Evolutionary conservation across 2,113 vertebrate species (phyloP).

Genomic region (Dendrocopos noguchii): DNA sequence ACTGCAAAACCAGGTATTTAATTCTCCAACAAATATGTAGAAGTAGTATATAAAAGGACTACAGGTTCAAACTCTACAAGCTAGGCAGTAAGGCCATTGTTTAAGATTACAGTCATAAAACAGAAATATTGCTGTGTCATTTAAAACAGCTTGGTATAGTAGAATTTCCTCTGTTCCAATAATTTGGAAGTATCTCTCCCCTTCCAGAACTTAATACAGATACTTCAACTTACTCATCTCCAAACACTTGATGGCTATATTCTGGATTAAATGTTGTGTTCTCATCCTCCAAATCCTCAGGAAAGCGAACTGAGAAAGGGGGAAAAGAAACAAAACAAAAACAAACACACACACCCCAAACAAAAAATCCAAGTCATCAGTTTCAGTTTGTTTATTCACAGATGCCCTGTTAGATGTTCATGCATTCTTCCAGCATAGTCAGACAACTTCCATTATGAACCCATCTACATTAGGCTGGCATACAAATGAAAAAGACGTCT

Average conservation of each 20-base stretch:
- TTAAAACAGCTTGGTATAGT: neutral
- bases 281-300: constrained; percentile 95
- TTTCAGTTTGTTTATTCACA: neutral
- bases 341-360: neutral
- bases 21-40: neutral
- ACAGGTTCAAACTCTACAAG: neutral
- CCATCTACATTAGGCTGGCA: neutral
- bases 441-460: neutral
- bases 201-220: neutral
- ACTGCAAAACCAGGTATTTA: neutral
- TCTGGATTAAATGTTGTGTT: constrained; percentile 94
- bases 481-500: neutral
- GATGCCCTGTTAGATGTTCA: neutral
- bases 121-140: neutral
- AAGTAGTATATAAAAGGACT: neutral
- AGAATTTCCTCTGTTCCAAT: neutral
- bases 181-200: neutral
- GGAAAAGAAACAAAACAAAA: neutral
- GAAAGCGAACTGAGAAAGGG: constrained; percentile 86
- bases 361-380: neutral
- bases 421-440: neutral
- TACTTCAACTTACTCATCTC: constrained; percentile 92
- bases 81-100: neutral
- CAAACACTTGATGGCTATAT: constrained; percentile 95
- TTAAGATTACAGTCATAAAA: neutral